A percentile compares a stretch with the other conserved stretches of the same genome.
Evolutionary conservation across 2,797 vertebrate genomes (phyloP).

Genomic region (Champsocephalus esox): DNA sequence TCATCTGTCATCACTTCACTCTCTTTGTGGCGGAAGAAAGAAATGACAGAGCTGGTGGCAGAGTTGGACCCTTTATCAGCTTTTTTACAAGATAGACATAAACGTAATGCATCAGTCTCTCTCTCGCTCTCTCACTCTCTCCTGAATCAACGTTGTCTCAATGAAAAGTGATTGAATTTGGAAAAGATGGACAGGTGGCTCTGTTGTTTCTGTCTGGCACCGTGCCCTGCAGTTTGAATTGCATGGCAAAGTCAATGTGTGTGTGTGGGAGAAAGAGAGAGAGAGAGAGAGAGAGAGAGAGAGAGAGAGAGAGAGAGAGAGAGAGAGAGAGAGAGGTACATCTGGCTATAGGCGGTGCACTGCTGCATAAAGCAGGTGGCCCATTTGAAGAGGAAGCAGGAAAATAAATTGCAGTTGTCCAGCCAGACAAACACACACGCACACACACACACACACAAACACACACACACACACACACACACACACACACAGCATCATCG

Average conservation of each 20-base stretch:
- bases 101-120: conserved; percentile 70
- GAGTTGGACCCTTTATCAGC: conserved; percentile 67
- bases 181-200: conserved; percentile 72
- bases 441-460: conserved; percentile 1
- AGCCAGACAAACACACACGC: conserved; percentile 24
- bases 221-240: conserved; percentile 58
- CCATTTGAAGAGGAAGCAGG: conserved; percentile 50
- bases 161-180: conserved; percentile 74
- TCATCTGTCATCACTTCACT: conserved; percentile 43
- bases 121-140: conserved; percentile 28
- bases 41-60: conserved; percentile 58
- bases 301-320: conserved; percentile 12
- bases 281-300: conserved; percentile 19
- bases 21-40: conserved; percentile 60
- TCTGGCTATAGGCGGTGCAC: conserved; percentile 37
- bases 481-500: not conserved
- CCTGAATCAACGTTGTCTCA: conserved; percentile 54
- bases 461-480: not conserved
- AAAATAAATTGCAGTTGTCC: conserved; percentile 33
- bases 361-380: conserved; percentile 62
- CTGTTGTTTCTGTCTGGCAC: conserved; percentile 72
- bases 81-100: conserved; percentile 63
- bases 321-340: conserved; percentile 1
- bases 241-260: conserved; percentile 59
- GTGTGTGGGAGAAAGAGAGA: conserved; percentile 13